Base-by-base conservation (phyloP, 2,113 vertebrate species). In the Blennius ocellaris region DNA sequence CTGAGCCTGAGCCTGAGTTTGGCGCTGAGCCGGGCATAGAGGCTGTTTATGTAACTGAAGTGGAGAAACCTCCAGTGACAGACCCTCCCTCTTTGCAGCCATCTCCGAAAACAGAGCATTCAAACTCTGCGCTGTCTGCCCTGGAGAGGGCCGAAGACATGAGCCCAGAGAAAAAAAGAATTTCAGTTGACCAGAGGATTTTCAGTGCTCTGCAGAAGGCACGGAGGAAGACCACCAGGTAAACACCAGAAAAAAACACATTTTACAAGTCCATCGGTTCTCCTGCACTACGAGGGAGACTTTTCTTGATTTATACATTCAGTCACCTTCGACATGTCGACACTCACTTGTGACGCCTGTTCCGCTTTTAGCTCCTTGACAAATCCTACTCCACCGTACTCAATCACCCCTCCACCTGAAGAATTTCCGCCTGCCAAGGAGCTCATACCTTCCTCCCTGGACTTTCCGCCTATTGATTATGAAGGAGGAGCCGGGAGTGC, bases 141-240 rank as follows among this genome's bases (percentile, higher is more conserved):
- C 69, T 94, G 72, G 90, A 79, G 48, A 90, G 90, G 64, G 90
- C 89, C 0, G 90, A 86, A 65, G 91, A 91, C 61, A 84, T 77
- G 83, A 61, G 5, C 54, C 67, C 78, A 0, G 80, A 40, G 15
- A 93, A 76, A 43, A 82, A 1, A 76, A 74, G 40, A 4, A 1
- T 67, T 11, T 11, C 81, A 0, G 58, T 41, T 39, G 94, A 94
- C 76, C 80, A 54, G 14, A 90, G 92, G 60, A 71, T 94, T 41
- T 59, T 93, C 12, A 86, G 45, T 0, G 87, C 92, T 52, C 83
- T 95, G 68, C 87, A 93, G 75, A 94, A 91, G 45, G 87, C 90
- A 0, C 89, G 86, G 54, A 92, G 4, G 60, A 93, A 93, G 86
- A 5, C 14, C 3, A 3, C 7, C 65, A 84, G 84, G 90, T 92